Evolutionary conservation across 2,113 vertebrate genomes (phyloP).

Genomic region (Puma concolor): DNA sequence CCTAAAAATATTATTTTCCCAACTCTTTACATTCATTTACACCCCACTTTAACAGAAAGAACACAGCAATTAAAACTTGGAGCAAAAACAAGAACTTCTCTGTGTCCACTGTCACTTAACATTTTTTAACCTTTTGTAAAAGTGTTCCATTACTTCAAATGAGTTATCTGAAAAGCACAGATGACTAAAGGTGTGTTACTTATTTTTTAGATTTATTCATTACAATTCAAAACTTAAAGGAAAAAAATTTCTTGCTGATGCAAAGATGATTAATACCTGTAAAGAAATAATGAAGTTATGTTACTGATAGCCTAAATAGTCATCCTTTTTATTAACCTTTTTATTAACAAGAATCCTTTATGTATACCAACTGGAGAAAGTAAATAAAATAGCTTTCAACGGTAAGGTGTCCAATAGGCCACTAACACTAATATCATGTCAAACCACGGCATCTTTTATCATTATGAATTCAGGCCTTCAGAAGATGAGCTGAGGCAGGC

Average conservation of each 20-base stretch:
- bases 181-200: neutral
- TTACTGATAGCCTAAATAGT: neutral
- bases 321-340: neutral
- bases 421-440: neutral
- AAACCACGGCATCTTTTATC: neutral
- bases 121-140: constrained; percentile 46
- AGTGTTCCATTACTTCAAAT: neutral
- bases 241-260: constrained; percentile 48
- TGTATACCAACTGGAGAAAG: neutral
- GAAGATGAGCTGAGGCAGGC: neutral
- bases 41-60: neutral
- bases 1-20: neutral
- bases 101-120: neutral
- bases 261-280: constrained; percentile 21
- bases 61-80: constrained; percentile 14
- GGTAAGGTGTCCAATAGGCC: neutral
- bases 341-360: constrained; percentile 37
- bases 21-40: constrained; percentile 15
- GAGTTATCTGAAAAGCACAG: constrained; percentile 43
- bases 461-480: constrained; percentile 55
- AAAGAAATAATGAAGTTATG: constrained; percentile 49
- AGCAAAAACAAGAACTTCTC: neutral
- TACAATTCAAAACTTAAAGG: constrained; percentile 49
- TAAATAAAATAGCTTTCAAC: constrained; percentile 45
- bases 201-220: constrained; percentile 36